Conservation (phyloP, 2,113 vertebrate genomes). For the Symphodus melops region DNA sequence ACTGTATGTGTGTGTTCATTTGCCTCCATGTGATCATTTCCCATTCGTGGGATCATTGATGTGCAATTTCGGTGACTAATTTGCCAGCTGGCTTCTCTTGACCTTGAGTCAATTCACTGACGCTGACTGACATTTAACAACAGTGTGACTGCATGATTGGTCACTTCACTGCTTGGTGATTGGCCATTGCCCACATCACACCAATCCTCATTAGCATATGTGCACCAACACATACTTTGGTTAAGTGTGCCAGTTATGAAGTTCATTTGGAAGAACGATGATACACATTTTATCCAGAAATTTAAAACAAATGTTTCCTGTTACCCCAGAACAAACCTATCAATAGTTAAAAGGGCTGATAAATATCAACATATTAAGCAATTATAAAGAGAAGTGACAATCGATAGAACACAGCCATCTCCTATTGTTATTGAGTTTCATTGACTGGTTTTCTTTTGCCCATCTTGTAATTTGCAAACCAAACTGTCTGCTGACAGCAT, state of each 20-base stretch:
- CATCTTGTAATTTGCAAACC: constrained; percentile 12
- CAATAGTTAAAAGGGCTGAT: background rate
- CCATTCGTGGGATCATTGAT: constrained; percentile 29
- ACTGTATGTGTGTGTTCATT: background rate
- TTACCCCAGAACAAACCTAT: background rate
- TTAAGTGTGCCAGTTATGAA: background rate
- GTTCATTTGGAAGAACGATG: background rate
- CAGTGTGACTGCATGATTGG: constrained; percentile 65
- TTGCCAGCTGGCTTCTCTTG: constrained; percentile 63
- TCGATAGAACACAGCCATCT: background rate
- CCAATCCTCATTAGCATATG: constrained; percentile 47
- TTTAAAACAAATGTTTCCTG: background rate
- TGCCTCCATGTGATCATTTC: constrained; percentile 5
- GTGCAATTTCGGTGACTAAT: constrained; percentile 70
- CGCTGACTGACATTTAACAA: constrained; percentile 69
- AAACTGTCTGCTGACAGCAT: constrained; percentile 6
- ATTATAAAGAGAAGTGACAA: background rate
- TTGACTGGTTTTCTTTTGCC: background rate
- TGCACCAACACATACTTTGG: constrained; percentile 7
- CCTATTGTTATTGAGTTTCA: constrained; percentile 5
- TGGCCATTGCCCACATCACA: constrained; percentile 44
- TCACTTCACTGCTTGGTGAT: constrained; percentile 67
- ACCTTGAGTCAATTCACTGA: constrained; percentile 51
- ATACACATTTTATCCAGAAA: background rate
- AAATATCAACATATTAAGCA: background rate